Conservation (phyloP, 2,888 invertebrate species). For the Spodoptera littoralis region DNA sequence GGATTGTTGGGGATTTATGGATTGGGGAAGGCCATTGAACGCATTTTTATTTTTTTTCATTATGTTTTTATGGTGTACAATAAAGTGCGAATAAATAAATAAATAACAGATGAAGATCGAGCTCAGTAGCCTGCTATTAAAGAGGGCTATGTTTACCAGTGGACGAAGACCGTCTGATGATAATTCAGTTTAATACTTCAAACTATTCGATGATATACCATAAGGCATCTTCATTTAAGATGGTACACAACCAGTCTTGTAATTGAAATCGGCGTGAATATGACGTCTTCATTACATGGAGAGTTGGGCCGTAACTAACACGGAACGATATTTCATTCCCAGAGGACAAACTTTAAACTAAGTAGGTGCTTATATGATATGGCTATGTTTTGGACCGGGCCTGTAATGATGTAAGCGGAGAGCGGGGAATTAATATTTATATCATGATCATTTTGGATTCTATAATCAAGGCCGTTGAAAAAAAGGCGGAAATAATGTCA, state of each 20-base stretch:
- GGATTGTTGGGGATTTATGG: no score
- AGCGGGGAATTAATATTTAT: not conserved
- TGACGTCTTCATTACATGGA: slow-evolving; percentile 6
- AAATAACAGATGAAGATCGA: no score
- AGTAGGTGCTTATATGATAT: slow-evolving; percentile 23
- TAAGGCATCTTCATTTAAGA: not conserved
- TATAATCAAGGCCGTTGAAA: no score
- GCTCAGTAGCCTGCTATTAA: no score
- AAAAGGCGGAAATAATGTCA: no score
- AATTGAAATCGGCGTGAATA: slow-evolving; percentile 10
- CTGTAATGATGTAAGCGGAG: not conserved
- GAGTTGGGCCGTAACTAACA: slow-evolving; percentile 23
- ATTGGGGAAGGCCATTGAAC: no score
- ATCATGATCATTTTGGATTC: no score
- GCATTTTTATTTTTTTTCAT: no score
- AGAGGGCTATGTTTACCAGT: no score
- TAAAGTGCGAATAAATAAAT: no score
- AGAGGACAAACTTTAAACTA: slow-evolving; percentile 14
- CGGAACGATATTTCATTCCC: slow-evolving; percentile 26
- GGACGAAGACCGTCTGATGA: no score
- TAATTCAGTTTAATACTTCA: not conserved
- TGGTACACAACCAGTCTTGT: not conserved
- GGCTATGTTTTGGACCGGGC: slow-evolving; percentile 14
- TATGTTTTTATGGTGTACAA: no score
- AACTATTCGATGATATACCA: not conserved